Base-by-base conservation (phyloP, 2,113 vertebrate genomes). In the Serilophus lunatus region DNA sequence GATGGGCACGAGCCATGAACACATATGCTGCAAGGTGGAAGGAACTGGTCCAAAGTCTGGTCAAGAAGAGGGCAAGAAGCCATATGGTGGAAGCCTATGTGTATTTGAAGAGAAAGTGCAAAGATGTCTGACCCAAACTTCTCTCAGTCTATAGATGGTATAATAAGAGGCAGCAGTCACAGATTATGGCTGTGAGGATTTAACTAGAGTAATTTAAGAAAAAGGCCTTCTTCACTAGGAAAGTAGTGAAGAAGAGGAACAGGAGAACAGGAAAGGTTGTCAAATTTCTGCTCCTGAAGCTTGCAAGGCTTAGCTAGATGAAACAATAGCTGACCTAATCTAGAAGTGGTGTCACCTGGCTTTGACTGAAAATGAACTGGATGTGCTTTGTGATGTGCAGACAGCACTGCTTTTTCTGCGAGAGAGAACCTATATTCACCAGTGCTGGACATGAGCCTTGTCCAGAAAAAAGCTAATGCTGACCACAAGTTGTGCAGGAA, bases 341-440 rank as follows among this genome's bases (percentile, higher is more conserved):
- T 45, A 36, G 9, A 13, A 18, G 13, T 79, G 28, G 47, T 5
- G 2, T 33, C 20, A 33, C 40, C 35, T 5, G 11, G 25, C 31
- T 72, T 68, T 56, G 57, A 64, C n/a, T 68, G 45, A 61, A 71
- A 74, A 40, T 18, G 49, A 79, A 26, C 13, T 42, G 13, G 40
- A n/a, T 51, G 29, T 28, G 26, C 14, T 64, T n/a, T 28, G 13
- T 54, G 49, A 53, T 47, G 12, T n/a, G 23, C 47, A 88, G 85
- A 20, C 42, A 29, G 20, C 33, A 17, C 25, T n/a, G 18, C 35
- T 51, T 8, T 61, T 88, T 79, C 53, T 40, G 28, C 2, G 1
- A 69, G 10, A 33, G 4, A 82, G 9, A 59, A 22, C 2, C 6
- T 12, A 20, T 0, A 2, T 33, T 10, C 44, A 61, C 8, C 0